phyloP scores from a whole-genome alignment of 2,888 invertebrate species.

The Autographa pulchrina region DNA sequence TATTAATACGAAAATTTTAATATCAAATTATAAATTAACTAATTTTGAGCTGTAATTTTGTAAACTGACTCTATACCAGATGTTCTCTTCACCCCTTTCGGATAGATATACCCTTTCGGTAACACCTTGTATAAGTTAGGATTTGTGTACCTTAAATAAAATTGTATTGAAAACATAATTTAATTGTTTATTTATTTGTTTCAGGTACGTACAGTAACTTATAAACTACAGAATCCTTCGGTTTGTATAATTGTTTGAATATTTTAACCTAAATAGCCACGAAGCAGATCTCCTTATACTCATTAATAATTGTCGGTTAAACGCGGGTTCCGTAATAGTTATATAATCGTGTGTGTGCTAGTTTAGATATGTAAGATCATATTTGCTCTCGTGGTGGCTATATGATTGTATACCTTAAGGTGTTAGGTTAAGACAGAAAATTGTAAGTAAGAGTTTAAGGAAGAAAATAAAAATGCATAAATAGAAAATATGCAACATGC shows the following conservation, averaged over 20 bases:
- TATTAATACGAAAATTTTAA: no score
- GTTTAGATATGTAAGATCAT: neutral
- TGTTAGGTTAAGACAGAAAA: neutral
- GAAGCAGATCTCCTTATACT: conserved; percentile 71
- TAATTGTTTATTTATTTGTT: conserved; percentile 23
- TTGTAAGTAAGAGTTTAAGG: neutral
- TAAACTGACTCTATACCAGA: no score
- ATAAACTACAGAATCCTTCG: conserved; percentile 37
- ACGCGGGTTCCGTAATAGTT: conserved; percentile 49
- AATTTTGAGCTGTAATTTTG: no score
- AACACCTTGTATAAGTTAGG: no score
- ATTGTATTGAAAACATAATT: neutral
- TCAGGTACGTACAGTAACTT: conserved; percentile 40
- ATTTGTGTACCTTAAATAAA: no score
- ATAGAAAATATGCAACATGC: no score
- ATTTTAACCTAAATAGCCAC: conserved; percentile 70
- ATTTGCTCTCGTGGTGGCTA: neutral
- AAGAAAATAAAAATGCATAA: no score
- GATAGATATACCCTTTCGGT: no score
- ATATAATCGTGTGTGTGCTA: neutral
- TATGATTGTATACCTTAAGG: neutral
- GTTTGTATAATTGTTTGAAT: conserved; percentile 54
- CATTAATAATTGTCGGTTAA: conserved; percentile 42
- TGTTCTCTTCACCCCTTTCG: no score
- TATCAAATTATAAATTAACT: no score